Conservation (phyloP, 2,113 vertebrate genomes). For the Syngnathoides biaculeatus region DNA sequence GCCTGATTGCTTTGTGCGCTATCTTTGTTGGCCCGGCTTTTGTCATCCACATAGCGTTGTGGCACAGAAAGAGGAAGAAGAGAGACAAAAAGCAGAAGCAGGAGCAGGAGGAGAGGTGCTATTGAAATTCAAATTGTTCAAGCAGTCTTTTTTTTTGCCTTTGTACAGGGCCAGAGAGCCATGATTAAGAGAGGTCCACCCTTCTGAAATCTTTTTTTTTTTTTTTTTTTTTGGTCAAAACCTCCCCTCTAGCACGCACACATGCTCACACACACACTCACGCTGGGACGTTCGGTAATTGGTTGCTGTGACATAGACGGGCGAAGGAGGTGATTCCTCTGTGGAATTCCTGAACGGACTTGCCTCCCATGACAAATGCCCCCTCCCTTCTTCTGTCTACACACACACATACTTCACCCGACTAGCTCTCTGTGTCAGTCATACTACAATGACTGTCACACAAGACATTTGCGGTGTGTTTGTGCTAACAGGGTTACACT, state of each 20-base stretch:
- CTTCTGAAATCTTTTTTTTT: conserved; percentile 35
- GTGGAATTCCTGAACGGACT: conserved; percentile 62
- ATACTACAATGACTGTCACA: conserved; percentile 66
- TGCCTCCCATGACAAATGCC: conserved; percentile 39
- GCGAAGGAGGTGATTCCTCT: conserved; percentile 63
- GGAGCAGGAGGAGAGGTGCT: conserved; percentile 50
- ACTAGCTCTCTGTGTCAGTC: conserved; percentile 67
- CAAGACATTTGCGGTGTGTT: conserved; percentile 33
- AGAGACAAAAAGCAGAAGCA: conserved; percentile 31
- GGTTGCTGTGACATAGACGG: conserved; percentile 61
- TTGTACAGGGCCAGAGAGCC: conserved; percentile 65
- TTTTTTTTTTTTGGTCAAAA: conserved; percentile 57
- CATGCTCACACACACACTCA: conserved; percentile 31
- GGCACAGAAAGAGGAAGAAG: conserved; percentile 42
- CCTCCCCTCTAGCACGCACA: conserved; percentile 41
- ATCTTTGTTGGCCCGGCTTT: conserved; percentile 71
- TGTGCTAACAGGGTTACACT: conserved; percentile 43
- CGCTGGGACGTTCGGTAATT: conserved; percentile 58
- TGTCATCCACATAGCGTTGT: conserved; percentile 44
- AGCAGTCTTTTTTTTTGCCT: conserved; percentile 61
- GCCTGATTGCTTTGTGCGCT: conserved; percentile 69
- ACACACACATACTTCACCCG: conserved; percentile 29
- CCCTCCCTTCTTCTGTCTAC: conserved; percentile 13
- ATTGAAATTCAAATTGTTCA: conserved; percentile 73
- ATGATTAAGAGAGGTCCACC: conserved; percentile 70